Evolutionary conservation across 1,140 invertebrate genomes (phyloP).

Genomic region (Gryllus bimaculatus): DNA sequence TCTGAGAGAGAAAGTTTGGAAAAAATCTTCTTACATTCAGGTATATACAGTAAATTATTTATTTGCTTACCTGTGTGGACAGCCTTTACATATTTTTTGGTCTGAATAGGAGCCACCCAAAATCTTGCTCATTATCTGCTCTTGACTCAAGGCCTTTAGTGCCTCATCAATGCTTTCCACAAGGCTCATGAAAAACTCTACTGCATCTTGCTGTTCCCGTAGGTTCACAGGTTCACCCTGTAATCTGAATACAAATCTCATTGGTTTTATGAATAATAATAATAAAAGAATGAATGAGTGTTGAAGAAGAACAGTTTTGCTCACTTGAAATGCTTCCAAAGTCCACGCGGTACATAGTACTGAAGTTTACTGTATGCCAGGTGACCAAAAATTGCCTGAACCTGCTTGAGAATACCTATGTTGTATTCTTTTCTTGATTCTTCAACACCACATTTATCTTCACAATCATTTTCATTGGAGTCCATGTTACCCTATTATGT

Average conservation of each 20-base stretch:
- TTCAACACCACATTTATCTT: conserved; percentile 33
- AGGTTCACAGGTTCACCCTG: conserved; percentile 95
- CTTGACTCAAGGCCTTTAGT: conserved; percentile 81
- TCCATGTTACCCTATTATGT: conserved; percentile 31
- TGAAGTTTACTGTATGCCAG: conserved; percentile 91
- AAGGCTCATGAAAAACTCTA: conserved; percentile 97
- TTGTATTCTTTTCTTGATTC: conserved; percentile 75
- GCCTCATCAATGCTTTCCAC: conserved; percentile 96
- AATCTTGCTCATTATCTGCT: conserved; percentile 88
- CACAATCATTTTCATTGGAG: conserved; percentile 41
- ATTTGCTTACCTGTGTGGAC: conserved; percentile 75
- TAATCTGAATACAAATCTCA: conserved; percentile 39
- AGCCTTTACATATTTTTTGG: conserved; percentile 98
- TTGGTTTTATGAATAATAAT: too few species aligned
- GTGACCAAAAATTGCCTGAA: conserved; percentile 97
- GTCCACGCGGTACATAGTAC: conserved; percentile 90
- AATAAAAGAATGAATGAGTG: too few species aligned
- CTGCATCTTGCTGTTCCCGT: conserved; percentile 95
- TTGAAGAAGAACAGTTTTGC: conserved; percentile 20
- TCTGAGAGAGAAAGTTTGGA: background rate
- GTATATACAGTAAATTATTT: background rate
- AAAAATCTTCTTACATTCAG: background rate
- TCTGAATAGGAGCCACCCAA: conserved; percentile 95
- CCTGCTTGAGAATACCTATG: conserved; percentile 89
- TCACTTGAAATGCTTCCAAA: conserved; percentile 97